Base-by-base conservation (phyloP, 2,797 vertebrate genomes). In the Fistularia commersonii region DNA sequence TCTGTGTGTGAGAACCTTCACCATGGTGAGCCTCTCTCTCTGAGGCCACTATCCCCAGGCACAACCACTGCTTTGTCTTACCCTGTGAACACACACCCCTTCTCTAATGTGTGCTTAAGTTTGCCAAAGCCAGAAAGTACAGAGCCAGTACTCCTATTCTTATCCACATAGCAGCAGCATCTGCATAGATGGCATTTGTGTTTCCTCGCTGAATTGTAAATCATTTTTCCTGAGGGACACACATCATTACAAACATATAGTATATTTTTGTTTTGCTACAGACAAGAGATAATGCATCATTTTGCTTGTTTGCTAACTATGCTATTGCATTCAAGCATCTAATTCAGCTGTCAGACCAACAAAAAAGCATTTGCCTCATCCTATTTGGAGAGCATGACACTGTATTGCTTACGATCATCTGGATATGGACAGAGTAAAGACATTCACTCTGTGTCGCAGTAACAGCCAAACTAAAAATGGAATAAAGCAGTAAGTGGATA, bases 1-100 rank as follows among this genome's bases (percentile, higher is more conserved):
- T 72, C 74, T 83, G 77, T 83, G 80, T 90, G 90, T 91, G 87
- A 89, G 90, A 91, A 91, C 83, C 88, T 89, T 82, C 77, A 78
- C 82, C 72, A 66, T 74, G 78, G 80, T 59, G 85, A 90, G 83
- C 80, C 79, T 81, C 82, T 81, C 82, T 85, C 70, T 80, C 80
- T 77, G 85, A 88, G 86, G 86, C 86, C 88, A 80, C 77, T 63
- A 85, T 89, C 88, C 86, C 87, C 67, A 75, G 87, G 84, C 86
- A 89, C 90, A 91, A 90, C 89, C 82, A 83, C 85, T 87, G 88
- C 89, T 90, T 92, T 91, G 89, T 90, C 80, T 88, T 87, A 70
- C 83, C 79, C 79, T 86, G 83, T 89, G 87, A 90, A 89, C 88
- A 88, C 85, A 83, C 69, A 80, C 84, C 84, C 82, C 84, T 81